Conservation (phyloP, 37 sponge, comb jelly and placozoan species). For the Crambe crambe region DNA sequence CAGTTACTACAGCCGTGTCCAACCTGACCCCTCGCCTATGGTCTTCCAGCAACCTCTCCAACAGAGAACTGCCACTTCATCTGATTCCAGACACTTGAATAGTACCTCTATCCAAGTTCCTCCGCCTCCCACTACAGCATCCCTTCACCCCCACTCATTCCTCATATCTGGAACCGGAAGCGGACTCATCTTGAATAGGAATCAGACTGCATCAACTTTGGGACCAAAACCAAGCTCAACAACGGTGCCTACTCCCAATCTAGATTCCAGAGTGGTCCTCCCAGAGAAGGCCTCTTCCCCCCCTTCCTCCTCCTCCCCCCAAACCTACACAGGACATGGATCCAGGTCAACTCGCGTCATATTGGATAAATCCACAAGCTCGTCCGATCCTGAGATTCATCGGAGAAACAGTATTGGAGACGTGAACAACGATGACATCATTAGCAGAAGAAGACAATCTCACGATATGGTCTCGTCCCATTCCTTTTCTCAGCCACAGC, state of each 20-base stretch:
- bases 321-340: neutral
- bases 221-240: neutral
- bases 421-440: neutral
- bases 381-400: constrained; percentile 1
- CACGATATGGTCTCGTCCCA: neutral
- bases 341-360: neutral
- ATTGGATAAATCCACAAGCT: neutral
- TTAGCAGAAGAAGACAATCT: neutral
- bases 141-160: neutral
- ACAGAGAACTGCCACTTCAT: neutral
- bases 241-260: neutral
- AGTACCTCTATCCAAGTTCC: neutral
- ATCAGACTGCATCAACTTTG: neutral
- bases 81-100: neutral
- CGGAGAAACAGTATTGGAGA: neutral
- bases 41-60: neutral
- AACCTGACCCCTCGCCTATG: neutral
- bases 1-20: neutral
- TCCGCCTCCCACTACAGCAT: neutral
- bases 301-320: neutral
- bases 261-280: neutral
- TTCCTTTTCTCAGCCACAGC: neutral
- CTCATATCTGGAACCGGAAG: neutral
- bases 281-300: neutral
- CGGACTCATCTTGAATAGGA: constrained; percentile 2